Base-by-base conservation (phyloP, 1,140 invertebrate genomes). In the Paralvinella palmiformis region DNA sequence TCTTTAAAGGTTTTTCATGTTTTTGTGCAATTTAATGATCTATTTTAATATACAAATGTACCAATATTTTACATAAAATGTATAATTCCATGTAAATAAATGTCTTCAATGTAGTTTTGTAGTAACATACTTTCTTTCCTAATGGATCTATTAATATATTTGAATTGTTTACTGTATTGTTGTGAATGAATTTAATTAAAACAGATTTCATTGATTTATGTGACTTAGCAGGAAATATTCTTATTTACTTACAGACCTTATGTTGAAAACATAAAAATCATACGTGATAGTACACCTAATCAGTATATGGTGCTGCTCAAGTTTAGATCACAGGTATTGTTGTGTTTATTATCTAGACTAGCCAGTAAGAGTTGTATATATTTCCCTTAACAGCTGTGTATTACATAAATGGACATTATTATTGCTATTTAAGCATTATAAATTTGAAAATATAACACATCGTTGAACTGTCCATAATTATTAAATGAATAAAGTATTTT, bases 231-330 rank as follows among this genome's bases (percentile, higher is more conserved):
- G 31, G 31, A 10, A n/a, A n/a, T 22, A 1, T 29, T 15, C 32
- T 55, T 66, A 55, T 45, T 60, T 56, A 52, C 58, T 73, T 77
- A 29, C 59, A 83, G 93, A 76, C 83, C 88, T 64, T 88, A 91
- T 69, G 92, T 98, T 58, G 86, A 91, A 70, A 88, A 94, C 77
- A 91, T 98, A 69, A 86, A 93, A 69, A 93, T 99, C 53, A 87
- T 99, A 37, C 84, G 92, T 45, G 85, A 87, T 69, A 86, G 86
- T 27, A 82, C 84, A 24, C 93, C 94, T 3, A 98, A 98, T 82
- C 94, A 96, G 73, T 99, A 98, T 73, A 97, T 99, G 94, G 91
- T 92, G 33, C 79, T 98, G 3, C 81, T 98, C 22, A 96, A 93
- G 79, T 92, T 91, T 71, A 82, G 84, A 66, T 83, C 82, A 68